phyloP scores from a whole-genome alignment of 2,113 vertebrate genomes.

The Lipotes vexillifer region DNA sequence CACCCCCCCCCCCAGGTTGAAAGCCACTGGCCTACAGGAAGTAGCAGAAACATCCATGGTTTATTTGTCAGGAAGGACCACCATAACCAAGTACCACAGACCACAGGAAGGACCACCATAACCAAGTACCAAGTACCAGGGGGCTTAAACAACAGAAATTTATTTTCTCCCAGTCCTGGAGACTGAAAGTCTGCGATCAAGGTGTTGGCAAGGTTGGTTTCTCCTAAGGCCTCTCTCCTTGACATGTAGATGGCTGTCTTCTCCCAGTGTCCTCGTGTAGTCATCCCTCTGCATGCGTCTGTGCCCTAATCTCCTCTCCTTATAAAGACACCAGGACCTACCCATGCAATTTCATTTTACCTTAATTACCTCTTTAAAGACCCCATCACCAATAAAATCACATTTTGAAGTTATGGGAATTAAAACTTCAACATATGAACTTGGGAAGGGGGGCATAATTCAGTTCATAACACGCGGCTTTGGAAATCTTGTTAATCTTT shows the following conservation, averaged over 20 bases:
- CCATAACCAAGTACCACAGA: no score
- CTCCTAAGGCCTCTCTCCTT: background rate
- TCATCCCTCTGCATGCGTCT: background rate
- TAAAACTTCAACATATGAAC: background rate
- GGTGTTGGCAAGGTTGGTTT: fast-evolving
- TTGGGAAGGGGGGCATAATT: background rate
- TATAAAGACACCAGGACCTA: background rate
- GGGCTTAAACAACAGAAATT: background rate
- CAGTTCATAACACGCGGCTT: fast-evolving
- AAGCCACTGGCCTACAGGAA: background rate
- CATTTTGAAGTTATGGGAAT: background rate
- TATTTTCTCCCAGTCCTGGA: background rate
- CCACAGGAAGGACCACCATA: fast-evolving
- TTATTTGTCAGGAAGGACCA: fast-evolving
- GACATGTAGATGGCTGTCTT: fast-evolving
- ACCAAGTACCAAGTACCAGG: no score
- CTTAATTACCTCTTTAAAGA: background rate
- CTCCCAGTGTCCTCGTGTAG: background rate
- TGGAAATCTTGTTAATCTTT: background rate
- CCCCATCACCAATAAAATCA: background rate
- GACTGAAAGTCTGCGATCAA: no score
- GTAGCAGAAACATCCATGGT: background rate
- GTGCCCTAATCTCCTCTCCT: background rate
- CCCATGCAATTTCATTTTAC: background rate
- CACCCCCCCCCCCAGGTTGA: background rate